Conservation (phyloP, 2,113 vertebrate genomes). For the Passer domesticus region DNA sequence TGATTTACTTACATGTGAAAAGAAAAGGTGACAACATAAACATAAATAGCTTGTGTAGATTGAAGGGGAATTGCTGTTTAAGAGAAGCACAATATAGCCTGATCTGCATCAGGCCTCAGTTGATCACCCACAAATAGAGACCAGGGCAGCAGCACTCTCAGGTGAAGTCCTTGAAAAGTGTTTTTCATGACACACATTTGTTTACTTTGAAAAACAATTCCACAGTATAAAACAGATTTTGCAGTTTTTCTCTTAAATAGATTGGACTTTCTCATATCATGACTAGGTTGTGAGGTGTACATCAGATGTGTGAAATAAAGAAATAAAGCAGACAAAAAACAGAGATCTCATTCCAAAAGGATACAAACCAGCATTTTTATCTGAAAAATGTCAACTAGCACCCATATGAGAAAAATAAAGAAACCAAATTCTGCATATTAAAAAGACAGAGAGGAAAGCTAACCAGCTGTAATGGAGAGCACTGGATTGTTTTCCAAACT, state of each 20-base stretch:
- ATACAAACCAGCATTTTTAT: not conserved
- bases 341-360: not conserved
- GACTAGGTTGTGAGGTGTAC: not conserved
- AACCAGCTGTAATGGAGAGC: not conserved
- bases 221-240: not conserved
- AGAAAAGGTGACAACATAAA: not conserved
- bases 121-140: not conserved
- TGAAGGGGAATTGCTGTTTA: not conserved
- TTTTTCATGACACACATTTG: rapidly evolving
- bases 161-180: not conserved
- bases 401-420: not conserved
- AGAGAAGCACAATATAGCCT: not conserved
- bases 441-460: not conserved
- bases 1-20: not conserved
- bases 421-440: not conserved
- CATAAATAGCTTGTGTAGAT: not conserved
- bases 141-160: not conserved
- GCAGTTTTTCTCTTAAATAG: not conserved
- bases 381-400: not conserved
- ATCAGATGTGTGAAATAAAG: not conserved
- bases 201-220: not conserved
- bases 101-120: not conserved
- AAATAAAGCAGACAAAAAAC: not conserved
- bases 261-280: not conserved
- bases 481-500: not conserved